These are phyloP conservation scores for Bucco capensis DNA, from an alignment of 2,113 vertebrate genomes.

Conservation along the genomic window DNA sequence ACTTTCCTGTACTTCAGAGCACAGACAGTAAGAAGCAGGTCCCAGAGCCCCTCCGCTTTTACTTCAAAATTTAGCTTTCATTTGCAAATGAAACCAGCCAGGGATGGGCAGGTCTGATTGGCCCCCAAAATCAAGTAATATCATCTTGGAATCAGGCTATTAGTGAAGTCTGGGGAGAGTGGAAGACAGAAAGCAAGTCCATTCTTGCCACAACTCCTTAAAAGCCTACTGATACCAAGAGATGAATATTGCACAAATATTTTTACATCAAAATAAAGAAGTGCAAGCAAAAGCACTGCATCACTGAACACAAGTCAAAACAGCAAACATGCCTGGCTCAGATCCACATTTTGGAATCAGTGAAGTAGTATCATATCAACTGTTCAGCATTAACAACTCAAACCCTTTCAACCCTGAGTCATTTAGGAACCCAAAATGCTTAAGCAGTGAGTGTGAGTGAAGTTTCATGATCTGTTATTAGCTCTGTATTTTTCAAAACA, in stretches of 20 bases:
- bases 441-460: not conserved
- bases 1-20: not conserved
- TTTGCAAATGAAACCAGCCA: not conserved
- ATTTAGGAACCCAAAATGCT: not conserved
- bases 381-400: not conserved
- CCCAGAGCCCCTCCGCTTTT: not conserved
- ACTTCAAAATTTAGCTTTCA: not conserved
- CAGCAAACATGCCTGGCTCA: not conserved
- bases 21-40: not conserved
- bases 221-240: not conserved
- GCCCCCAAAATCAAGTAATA: accelerated
- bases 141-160: not conserved
- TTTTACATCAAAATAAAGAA: not conserved
- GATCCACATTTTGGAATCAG: not conserved
- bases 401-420: not conserved
- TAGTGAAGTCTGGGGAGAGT: not conserved
- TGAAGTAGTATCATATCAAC: not conserved
- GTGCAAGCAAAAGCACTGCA: not conserved
- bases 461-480: not conserved
- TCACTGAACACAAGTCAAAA: not conserved
- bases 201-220: not conserved
- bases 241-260: not conserved
- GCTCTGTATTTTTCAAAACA: not conserved
- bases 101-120: not conserved
- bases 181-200: not conserved